phyloP scores from a whole-genome alignment of 2,888 invertebrate genomes.

The Acrobasis consociella region DNA sequence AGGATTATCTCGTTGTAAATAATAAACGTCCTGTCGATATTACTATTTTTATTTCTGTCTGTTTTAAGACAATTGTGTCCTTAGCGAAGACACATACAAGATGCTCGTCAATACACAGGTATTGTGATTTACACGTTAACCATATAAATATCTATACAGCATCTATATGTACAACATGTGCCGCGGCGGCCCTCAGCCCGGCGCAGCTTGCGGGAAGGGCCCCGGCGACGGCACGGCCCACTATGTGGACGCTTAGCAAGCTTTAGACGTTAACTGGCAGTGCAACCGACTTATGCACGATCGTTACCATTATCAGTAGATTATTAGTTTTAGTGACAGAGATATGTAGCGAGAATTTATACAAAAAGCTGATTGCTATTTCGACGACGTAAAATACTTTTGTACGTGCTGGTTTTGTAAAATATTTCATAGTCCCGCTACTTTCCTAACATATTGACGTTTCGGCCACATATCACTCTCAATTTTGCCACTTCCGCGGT shows the following conservation, averaged over 20 bases:
- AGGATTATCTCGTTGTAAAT: conserved; percentile 40
- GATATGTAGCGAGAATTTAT: conserved; percentile 72
- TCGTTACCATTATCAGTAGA: conserved; percentile 41
- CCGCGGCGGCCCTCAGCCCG: conserved; percentile 38
- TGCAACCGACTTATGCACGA: conserved; percentile 68
- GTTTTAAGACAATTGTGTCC: conserved; percentile 70
- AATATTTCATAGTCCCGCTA: conserved; percentile 9
- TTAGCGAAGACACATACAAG: conserved; percentile 70
- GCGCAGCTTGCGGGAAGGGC: conserved; percentile 19
- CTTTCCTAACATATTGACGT: not conserved
- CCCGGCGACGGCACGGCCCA: conserved; percentile 52
- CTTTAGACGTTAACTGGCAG: conserved; percentile 70
- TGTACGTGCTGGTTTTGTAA: conserved; percentile 25
- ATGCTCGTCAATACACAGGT: conserved; percentile 68
- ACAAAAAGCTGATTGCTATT: conserved; percentile 54
- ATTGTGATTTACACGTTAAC: conserved; percentile 61
- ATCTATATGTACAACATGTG: conserved; percentile 78
- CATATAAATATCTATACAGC: conserved; percentile 79
- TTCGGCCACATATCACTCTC: conserved; percentile 44
- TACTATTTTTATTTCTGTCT: conserved; percentile 79
- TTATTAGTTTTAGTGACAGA: conserved; percentile 46
- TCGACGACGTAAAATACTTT: conserved; percentile 42
- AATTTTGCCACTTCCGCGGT: conserved; percentile 36
- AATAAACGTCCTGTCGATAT: conserved; percentile 64
- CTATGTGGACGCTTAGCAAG: conserved; percentile 69